These are phyloP conservation scores for Lepidocolaptes lacrymiger DNA, from an alignment of 2,797 vertebrate genomes.

Conservation along the genomic window DNA sequence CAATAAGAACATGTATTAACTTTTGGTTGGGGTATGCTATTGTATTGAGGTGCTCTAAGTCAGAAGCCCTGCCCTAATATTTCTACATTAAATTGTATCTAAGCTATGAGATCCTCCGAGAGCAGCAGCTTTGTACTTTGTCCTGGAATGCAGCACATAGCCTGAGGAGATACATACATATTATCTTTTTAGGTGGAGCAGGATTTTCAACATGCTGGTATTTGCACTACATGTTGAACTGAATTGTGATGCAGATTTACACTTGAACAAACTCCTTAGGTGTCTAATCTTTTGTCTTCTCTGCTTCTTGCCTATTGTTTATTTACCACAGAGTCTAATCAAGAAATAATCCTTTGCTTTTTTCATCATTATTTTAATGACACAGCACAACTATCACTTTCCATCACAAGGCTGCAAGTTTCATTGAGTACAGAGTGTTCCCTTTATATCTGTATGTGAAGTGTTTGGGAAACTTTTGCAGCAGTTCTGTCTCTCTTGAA, in stretches of 20 bases:
- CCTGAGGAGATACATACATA: background rate
- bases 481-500: background rate
- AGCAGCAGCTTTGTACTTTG: background rate
- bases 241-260: background rate
- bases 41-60: background rate
- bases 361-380: background rate
- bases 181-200: conserved; percentile 60
- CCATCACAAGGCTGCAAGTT: background rate
- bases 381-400: background rate
- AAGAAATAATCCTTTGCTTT: background rate
- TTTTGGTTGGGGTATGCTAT: background rate
- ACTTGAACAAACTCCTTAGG: background rate
- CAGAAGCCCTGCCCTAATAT: background rate
- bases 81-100: background rate
- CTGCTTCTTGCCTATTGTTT: background rate
- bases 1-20: background rate
- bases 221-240: conserved; percentile 39
- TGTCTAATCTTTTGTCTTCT: background rate
- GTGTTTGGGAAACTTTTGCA: background rate
- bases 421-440: background rate
- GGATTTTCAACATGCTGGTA: conserved; percentile 15
- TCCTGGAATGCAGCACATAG: background rate
- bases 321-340: background rate
- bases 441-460: background rate
- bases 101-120: background rate